A percentile compares a stretch with the other conserved stretches of the same genome.
These are phyloP conservation scores for Aricia artaxerxes DNA, from an alignment of 2,888 invertebrate species.

Conservation along the genomic window DNA sequence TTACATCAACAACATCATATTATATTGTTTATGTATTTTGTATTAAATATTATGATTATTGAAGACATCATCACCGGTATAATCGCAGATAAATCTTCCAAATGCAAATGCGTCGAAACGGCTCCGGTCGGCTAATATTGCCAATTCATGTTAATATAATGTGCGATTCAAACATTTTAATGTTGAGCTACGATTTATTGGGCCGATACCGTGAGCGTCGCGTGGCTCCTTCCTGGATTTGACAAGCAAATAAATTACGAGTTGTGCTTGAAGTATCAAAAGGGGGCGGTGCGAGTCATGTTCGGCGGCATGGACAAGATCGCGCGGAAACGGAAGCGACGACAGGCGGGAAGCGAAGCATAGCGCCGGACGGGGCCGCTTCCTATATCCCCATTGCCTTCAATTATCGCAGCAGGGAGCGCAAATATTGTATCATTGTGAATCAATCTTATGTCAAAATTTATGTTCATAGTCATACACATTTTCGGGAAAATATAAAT, in stretches of 20 bases:
- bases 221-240: conserved; percentile 76
- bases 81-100: conserved; percentile 29
- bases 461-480: conserved; percentile 4
- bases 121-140: conserved; percentile 36
- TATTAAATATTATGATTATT: conserved; percentile 22
- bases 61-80: background rate
- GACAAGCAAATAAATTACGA: conserved; percentile 77
- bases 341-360: conserved; percentile 73
- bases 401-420: conserved; percentile 74
- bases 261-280: conserved; percentile 69
- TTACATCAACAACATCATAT: background rate
- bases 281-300: conserved; percentile 59
- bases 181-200: conserved; percentile 54
- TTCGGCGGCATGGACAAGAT: conserved; percentile 53
- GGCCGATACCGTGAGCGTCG: conserved; percentile 51
- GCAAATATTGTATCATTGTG: conserved; percentile 52
- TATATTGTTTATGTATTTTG: conserved; percentile 2
- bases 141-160: conserved; percentile 44
- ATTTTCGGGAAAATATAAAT: background rate
- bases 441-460: conserved; percentile 34
- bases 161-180: conserved; percentile 41
- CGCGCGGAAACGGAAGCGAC: conserved; percentile 71
- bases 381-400: conserved; percentile 68
- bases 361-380: conserved; percentile 71
- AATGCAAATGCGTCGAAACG: conserved; percentile 21